Evolutionary conservation across 2,113 vertebrate species (phyloP), one percentile per base, ranked within the genome.

Genomic region (Xenotilapia flavipinnis): DNA sequence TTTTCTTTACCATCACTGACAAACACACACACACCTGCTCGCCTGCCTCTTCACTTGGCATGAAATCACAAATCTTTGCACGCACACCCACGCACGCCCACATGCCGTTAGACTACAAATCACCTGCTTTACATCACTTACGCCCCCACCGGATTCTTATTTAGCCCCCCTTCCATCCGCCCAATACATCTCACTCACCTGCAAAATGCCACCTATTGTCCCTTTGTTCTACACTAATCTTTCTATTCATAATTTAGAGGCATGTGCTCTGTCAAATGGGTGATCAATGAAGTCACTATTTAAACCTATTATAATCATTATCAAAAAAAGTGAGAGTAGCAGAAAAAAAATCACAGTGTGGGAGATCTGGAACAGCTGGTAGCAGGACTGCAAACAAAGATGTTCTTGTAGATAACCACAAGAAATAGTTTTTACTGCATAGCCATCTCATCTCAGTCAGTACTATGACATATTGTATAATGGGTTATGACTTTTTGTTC

Each of bases 41-140:
- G 65, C 83, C 36, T 68, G 82, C 90, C 45, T 82, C 77, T 40
- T 83, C 49, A 55, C 75, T 86, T 92, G 90, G 89, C 90, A 89
- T 81, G 23, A 82, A 79, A 81, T 81, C 83, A 80, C 62, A 85
- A 84, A 82, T 81, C 36, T 45, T 2, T 21, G 38, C 85, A 62
- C 85, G 60, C 28, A 70, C 70, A 49, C 70, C 14, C 9, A 86
- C 73, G 40, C 90, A 73, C 42, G 38, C 70, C 58, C 83, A 75
- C 86, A 56, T 58, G 81, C 85, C 53, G 82, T 84, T 77, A 40
- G 85, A 84, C 87, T 86, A 87, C 86, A 91, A 89, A 92, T 90
- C 79, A 87, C 86, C 87, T 88, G 81, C 84, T 85, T 90, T 90
- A 85, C 83, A 91, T 91, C 80, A 88, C 88, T 91, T 86, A 87